Conservation (phyloP, 2,797 vertebrate genomes). For the Nannoperca obscura region DNA sequence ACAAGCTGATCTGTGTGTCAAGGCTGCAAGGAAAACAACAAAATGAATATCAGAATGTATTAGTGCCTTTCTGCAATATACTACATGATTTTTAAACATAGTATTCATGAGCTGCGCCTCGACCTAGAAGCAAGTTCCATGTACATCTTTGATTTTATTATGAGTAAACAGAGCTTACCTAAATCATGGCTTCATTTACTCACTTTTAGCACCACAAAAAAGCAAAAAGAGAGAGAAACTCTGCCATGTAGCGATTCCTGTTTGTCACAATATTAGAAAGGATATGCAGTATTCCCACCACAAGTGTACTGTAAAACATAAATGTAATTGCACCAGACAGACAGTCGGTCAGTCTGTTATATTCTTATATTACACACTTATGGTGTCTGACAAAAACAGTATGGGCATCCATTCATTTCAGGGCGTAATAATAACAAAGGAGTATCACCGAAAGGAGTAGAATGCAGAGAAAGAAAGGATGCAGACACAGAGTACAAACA, state of each 20-base stretch:
- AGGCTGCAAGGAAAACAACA: slow-evolving; percentile 3
- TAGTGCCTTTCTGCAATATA: neutral
- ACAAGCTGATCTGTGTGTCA: slow-evolving; percentile 8
- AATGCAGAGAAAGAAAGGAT: neutral
- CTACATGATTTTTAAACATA: neutral
- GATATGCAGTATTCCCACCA: neutral
- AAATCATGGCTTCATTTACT: neutral
- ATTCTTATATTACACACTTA: neutral
- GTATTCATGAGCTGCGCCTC: neutral
- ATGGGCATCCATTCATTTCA: slow-evolving; percentile 9
- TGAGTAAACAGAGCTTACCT: neutral
- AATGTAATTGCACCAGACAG: neutral
- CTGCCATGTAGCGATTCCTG: neutral
- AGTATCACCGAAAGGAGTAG: neutral
- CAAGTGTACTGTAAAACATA: neutral
- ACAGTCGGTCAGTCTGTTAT: neutral
- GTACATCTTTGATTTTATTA: neutral
- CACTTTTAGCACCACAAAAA: neutral
- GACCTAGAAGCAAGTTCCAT: neutral
- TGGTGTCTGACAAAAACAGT: slow-evolving; percentile 6
- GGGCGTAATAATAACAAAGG: neutral
- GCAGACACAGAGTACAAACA: slow-evolving; percentile 11
- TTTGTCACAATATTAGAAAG: neutral
- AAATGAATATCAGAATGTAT: neutral
- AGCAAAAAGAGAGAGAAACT: neutral